A percentile compares a stretch with the other conserved stretches of the same genome.
Conservation (phyloP, 1,140 invertebrate species). For the Hypsibius dujardini region DNA sequence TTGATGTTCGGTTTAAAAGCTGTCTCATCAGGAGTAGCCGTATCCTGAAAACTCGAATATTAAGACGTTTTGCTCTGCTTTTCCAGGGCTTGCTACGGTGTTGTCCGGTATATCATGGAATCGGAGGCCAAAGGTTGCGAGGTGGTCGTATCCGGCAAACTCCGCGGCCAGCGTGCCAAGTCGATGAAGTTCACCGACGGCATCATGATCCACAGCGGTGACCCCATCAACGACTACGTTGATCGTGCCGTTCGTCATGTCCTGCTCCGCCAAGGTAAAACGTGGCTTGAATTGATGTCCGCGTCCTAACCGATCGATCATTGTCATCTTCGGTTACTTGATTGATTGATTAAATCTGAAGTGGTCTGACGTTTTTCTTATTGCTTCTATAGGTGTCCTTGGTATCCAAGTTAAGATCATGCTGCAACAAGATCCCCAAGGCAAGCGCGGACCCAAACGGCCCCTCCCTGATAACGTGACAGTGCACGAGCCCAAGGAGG, state of each 20-base stretch:
- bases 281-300: slow-evolving; percentile 19
- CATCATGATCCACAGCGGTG: slow-evolving; percentile 98
- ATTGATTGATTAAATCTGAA: no score
- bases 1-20: no score
- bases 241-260: slow-evolving; percentile 94
- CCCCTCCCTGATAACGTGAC: slow-evolving; percentile 89
- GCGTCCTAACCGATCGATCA: no score
- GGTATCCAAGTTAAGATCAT: slow-evolving; percentile 98
- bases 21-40: no score
- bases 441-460: slow-evolving; percentile 89
- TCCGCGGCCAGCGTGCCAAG: slow-evolving; percentile 95
- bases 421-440: slow-evolving; percentile 89
- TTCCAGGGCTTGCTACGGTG: slow-evolving; percentile 86
- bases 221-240: slow-evolving; percentile 97
- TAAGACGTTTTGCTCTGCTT: slow-evolving; percentile 18
- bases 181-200: slow-evolving; percentile 99
- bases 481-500: slow-evolving; percentile 76
- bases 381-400: slow-evolving; percentile 42
- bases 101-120: slow-evolving; percentile 98
- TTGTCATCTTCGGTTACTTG: no score
- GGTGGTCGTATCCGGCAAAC: slow-evolving; percentile 95
- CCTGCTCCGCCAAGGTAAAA: slow-evolving; percentile 69
- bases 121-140: slow-evolving; percentile 87
- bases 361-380: no score
- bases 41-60: no score